These are phyloP conservation scores for Eucriotettix oculatus DNA, from an alignment of 2,888 invertebrate species.

Conservation along the genomic window DNA sequence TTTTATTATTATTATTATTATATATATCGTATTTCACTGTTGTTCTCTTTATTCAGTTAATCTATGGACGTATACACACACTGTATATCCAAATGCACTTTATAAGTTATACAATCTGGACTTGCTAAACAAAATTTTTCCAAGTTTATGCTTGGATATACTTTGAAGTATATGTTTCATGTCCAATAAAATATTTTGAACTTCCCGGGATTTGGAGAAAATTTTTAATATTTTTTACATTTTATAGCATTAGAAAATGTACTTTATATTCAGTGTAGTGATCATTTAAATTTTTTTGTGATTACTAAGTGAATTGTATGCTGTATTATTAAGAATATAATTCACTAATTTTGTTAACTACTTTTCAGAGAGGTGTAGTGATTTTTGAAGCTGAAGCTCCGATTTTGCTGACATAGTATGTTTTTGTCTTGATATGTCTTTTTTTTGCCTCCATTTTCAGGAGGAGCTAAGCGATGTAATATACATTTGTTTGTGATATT, in stretches of 20 bases:
- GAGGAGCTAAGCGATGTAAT: slow-evolving; percentile 18
- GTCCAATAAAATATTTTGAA: neutral
- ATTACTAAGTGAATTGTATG: slow-evolving; percentile 3
- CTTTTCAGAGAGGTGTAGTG: slow-evolving; percentile 13
- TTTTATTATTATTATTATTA: neutral
- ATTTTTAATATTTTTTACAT: slow-evolving; percentile 7
- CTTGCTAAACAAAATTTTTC: slow-evolving; percentile 3
- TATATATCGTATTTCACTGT: slow-evolving; percentile 13
- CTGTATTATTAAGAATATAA: neutral
- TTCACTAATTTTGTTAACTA: slow-evolving; percentile 13
- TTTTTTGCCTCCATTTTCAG: slow-evolving; percentile 22
- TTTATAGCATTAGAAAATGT: slow-evolving; percentile 10
- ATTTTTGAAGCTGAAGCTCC: slow-evolving; percentile 13
- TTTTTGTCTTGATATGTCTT: slow-evolving; percentile 12
- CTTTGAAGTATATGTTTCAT: slow-evolving; percentile 14
- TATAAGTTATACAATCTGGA: slow-evolving; percentile 4
- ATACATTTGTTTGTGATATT: slow-evolving; percentile 20
- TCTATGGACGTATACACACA: slow-evolving; percentile 13
- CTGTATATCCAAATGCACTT: slow-evolving; percentile 14
- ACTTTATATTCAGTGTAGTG: slow-evolving; percentile 6
- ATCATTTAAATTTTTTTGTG: slow-evolving; percentile 3
- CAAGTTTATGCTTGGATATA: slow-evolving; percentile 15
- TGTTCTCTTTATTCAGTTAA: slow-evolving; percentile 9
- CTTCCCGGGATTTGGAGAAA: too few species aligned
- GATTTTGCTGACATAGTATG: slow-evolving; percentile 12